Evolutionary conservation across 2,888 invertebrate genomes (phyloP).

Genomic region (Cinara cedri): DNA sequence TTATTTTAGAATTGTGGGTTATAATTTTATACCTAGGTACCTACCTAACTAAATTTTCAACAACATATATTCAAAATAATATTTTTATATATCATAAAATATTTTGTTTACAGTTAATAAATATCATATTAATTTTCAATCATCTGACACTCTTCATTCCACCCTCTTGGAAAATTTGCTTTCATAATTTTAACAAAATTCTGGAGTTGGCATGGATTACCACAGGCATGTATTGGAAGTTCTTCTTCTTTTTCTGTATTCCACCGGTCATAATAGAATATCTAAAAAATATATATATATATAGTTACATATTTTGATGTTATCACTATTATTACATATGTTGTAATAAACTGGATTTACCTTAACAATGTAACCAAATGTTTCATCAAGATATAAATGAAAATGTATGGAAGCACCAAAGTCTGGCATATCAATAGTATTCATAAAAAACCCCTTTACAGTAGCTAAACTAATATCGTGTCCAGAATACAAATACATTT

Average conservation of each 20-base stretch:
- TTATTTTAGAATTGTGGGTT: no score
- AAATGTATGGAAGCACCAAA: conserved; percentile 47
- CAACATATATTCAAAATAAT: not conserved
- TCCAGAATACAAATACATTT: conserved; percentile 44
- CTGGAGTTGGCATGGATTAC: conserved; percentile 29
- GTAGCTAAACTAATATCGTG: conserved; percentile 12
- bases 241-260: conserved; percentile 24
- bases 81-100: not conserved
- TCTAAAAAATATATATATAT: not conserved
- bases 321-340: no score
- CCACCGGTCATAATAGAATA: conserved; percentile 33
- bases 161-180: not conserved
- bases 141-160: conserved; percentile 16
- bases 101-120: not conserved
- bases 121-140: conserved; percentile 3
- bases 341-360: not conserved
- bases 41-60: not conserved
- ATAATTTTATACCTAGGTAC: no score
- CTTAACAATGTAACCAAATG: conserved; percentile 11
- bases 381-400: conserved; percentile 28
- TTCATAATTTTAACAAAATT: conserved; percentile 4
- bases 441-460: not conserved
- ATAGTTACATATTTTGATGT: not conserved
- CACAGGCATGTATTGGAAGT: conserved; percentile 14
- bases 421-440: not conserved